Conservation (phyloP, 1,140 invertebrate species). For the Colletes latitarsis region DNA sequence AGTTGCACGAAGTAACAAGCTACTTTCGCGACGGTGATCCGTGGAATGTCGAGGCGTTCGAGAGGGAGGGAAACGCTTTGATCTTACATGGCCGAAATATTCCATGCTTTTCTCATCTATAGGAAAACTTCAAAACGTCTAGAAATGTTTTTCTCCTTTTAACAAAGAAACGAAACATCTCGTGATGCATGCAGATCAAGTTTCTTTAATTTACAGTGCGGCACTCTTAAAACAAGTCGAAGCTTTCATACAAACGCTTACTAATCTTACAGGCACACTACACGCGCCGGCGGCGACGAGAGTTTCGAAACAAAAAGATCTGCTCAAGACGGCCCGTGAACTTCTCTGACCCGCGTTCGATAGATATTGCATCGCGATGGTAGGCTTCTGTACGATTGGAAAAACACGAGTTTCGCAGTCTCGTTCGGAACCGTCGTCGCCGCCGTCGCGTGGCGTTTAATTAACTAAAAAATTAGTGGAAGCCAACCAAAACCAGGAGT, state of each 20-base stretch:
- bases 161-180: conserved; percentile 55
- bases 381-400: no score
- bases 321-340: neutral
- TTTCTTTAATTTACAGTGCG: conserved; percentile 58
- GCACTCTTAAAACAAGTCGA: conserved; percentile 59
- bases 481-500: conserved; percentile 82
- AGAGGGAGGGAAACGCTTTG: conserved; percentile 32
- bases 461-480: conserved; percentile 79
- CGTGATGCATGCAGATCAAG: conserved; percentile 60
- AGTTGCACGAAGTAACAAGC: no score
- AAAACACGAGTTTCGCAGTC: neutral
- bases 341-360: no score
- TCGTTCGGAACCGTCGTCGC: neutral
- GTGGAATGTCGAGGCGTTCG: neutral
- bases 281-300: conserved; percentile 21
- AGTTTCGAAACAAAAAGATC: neutral
- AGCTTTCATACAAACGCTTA: conserved; percentile 66
- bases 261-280: conserved; percentile 61
- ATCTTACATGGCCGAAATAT: conserved; percentile 41
- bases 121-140: conserved; percentile 54
- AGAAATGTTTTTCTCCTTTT: conserved; percentile 47
- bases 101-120: conserved; percentile 54
- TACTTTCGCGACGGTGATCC: neutral
- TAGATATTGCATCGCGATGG: no score
- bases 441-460: conserved; percentile 33